Percentiles rank a stretch among this genome's conserved stretches.
phyloP scores from a whole-genome alignment of 30 jellyfish, hydroid and myxozoan species.

The Turritopsis rubra region DNA sequence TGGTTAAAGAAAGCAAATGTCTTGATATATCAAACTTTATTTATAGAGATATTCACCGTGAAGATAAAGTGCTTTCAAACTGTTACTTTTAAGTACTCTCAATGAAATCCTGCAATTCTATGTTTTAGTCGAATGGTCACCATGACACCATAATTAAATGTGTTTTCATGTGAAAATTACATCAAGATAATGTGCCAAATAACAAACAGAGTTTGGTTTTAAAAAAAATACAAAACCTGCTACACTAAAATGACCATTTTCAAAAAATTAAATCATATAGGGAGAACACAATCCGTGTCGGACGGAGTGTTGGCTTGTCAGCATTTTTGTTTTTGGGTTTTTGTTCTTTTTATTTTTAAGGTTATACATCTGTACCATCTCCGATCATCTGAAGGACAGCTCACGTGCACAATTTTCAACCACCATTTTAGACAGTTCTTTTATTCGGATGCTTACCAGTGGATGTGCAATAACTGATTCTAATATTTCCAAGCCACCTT shows the following conservation, averaged over 20 bases:
- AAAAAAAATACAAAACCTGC: not conserved
- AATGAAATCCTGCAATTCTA: too few species aligned
- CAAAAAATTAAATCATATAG: not conserved
- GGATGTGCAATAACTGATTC: slow-evolving; percentile 4
- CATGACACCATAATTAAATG: too few species aligned
- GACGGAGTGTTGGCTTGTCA: too few species aligned
- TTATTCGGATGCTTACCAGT: slow-evolving; percentile 24
- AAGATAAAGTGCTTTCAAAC: too few species aligned
- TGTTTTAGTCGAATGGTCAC: too few species aligned
- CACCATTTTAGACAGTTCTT: slow-evolving; percentile 30
- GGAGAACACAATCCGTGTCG: not conserved
- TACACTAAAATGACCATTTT: not conserved
- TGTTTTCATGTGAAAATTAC: not conserved
- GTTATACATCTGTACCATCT: not conserved
- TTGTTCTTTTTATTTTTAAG: not conserved
- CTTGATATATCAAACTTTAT: too few species aligned
- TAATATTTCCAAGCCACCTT: slow-evolving; percentile 50
- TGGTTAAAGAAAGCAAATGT: too few species aligned
- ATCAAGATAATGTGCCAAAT: not conserved
- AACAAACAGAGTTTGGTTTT: too few species aligned
- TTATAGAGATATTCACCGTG: too few species aligned
- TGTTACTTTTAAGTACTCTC: too few species aligned
- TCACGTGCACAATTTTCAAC: slow-evolving; percentile 14
- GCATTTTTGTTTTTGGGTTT: not conserved
- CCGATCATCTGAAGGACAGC: not conserved